Evolutionary conservation across 2,113 vertebrate genomes (phyloP).

Genomic region (Corythaeola cristata): DNA sequence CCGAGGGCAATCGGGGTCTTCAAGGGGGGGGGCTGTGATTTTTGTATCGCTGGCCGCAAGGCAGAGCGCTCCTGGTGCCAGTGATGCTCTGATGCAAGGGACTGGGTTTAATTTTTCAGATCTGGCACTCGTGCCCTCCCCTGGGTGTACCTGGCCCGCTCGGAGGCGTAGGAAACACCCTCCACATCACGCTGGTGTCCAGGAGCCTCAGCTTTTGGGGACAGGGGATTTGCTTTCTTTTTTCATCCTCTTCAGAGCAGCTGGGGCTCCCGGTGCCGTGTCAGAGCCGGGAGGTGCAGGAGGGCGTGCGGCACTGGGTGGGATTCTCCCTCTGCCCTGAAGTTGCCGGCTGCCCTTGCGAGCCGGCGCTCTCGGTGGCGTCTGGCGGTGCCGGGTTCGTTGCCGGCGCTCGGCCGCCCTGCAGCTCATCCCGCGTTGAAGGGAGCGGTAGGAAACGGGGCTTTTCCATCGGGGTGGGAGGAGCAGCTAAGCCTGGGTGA

Average conservation of each 20-base stretch:
- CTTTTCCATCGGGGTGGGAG: neutral
- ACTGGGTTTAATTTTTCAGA: neutral
- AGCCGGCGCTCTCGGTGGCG: rapidly evolving
- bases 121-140: neutral
- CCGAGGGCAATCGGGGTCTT: rapidly evolving
- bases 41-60: rapidly evolving
- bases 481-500: neutral
- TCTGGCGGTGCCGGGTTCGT: rapidly evolving
- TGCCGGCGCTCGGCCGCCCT: neutral
- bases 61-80: neutral
- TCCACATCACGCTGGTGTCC: rapidly evolving
- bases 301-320: neutral
- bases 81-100: neutral
- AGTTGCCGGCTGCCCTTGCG: no score
- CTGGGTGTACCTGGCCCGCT: neutral
- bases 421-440: neutral
- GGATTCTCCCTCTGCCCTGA: neutral
- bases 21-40: neutral
- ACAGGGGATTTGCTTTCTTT: neutral
- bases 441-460: neutral
- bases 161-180: neutral
- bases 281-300: neutral
- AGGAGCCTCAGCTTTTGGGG: neutral
- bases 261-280: neutral
- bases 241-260: neutral